A percentile compares a stretch with the other conserved stretches of the same genome.
These are phyloP conservation scores for Willisornis vidua DNA, from an alignment of 2,113 vertebrate species.

Conservation along the genomic window DNA sequence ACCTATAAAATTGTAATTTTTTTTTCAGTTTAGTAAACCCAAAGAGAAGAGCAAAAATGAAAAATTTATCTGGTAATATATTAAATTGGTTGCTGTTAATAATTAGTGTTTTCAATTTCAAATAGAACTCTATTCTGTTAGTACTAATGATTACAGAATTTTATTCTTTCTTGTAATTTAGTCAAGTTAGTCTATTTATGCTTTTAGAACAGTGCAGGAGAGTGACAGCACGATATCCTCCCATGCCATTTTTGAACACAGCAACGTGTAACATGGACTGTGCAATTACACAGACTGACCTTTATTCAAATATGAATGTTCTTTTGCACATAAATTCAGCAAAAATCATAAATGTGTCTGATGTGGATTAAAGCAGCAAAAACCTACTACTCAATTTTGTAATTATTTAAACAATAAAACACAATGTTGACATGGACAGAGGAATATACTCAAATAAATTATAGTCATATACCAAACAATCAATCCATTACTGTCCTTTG, in stretches of 20 bases:
- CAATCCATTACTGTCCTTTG: background rate
- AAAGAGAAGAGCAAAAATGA: background rate
- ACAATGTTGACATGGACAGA: constrained; percentile 2
- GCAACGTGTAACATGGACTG: background rate
- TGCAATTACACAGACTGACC: background rate
- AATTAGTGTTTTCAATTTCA: constrained; percentile 7
- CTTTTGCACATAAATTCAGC: background rate
- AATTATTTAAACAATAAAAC: constrained; percentile 35
- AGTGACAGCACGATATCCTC: background rate
- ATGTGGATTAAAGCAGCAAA: constrained; percentile 32
- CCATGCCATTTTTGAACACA: background rate
- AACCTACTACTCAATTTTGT: background rate
- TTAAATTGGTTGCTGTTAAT: background rate
- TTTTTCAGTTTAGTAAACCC: background rate
- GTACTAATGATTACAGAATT: background rate
- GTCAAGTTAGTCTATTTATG: background rate
- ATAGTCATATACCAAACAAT: constrained; percentile 8
- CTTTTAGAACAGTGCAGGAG: background rate
- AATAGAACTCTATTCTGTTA: background rate
- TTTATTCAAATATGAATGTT: background rate
- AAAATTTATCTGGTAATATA: background rate
- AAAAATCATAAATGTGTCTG: background rate
- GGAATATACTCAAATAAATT: background rate
- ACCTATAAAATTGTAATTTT: background rate
- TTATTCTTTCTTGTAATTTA: background rate